phyloP scores from a whole-genome alignment of 2,797 vertebrate genomes.

The Myripristis jacobus region DNA sequence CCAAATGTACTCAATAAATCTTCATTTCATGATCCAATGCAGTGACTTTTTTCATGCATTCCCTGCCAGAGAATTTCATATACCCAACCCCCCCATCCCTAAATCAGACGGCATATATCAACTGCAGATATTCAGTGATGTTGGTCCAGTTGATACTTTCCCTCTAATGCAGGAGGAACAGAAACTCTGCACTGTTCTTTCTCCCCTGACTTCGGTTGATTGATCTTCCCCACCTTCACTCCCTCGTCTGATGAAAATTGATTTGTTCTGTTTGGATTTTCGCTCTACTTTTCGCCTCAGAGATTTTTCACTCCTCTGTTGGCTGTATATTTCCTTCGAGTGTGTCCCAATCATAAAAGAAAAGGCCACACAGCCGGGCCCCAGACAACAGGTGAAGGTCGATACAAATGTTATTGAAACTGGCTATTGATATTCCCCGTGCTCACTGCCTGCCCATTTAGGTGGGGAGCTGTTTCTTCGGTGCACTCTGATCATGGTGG shows the following conservation, averaged over 20 bases:
- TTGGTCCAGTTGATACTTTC: constrained; percentile 1
- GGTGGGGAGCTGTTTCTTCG: constrained; percentile 52
- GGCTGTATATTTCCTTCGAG: constrained; percentile 69
- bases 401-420: constrained; percentile 83
- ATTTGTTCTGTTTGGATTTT: constrained; percentile 85
- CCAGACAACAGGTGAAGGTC: constrained; percentile 79
- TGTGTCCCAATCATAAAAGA: constrained; percentile 65
- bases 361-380: constrained; percentile 78
- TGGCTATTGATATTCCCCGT: constrained; percentile 72
- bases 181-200: constrained; percentile 39
- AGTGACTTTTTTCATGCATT: constrained; percentile 40
- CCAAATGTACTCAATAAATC: constrained; percentile 39
- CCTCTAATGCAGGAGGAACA: constrained; percentile 21
- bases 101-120: constrained; percentile 43
- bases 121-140: constrained; percentile 32
- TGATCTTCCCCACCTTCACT: constrained; percentile 54
- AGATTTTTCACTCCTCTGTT: constrained; percentile 81
- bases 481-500: constrained; percentile 38
- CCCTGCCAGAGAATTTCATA: constrained; percentile 7
- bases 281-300: constrained; percentile 62
- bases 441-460: constrained; percentile 63
- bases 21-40: constrained; percentile 25
- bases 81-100: constrained; percentile 38
- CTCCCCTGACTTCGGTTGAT: constrained; percentile 80
- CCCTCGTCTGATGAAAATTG: constrained; percentile 86